Conservation (phyloP, 2,888 invertebrate genomes). For the Apotomis capreana region DNA sequence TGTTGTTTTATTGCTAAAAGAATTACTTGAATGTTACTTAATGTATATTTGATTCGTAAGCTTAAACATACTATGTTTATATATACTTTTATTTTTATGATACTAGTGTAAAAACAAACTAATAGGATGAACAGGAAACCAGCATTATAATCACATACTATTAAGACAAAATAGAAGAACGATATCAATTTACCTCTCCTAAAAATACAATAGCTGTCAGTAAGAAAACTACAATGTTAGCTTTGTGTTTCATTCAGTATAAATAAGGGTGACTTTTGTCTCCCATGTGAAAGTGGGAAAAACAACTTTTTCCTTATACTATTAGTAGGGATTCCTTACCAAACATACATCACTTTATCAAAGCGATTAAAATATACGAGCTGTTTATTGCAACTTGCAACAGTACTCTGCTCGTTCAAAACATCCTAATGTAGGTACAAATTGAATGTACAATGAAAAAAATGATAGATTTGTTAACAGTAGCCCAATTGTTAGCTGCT, state of each 20-base stretch:
- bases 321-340: neutral
- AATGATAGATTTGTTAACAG: no score
- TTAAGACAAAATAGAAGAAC: neutral
- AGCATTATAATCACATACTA: no score
- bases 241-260: no score
- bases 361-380: slow-evolving; percentile 20
- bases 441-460: neutral
- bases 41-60: no score
- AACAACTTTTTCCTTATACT: neutral
- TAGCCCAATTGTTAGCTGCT: no score
- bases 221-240: neutral
- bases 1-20: no score
- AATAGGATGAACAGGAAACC: no score
- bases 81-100: no score
- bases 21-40: no score
- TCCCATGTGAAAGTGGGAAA: neutral
- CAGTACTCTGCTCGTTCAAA: neutral
- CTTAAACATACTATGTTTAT: no score
- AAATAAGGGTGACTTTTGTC: no score
- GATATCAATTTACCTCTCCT: neutral
- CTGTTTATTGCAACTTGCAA: slow-evolving; percentile 29
- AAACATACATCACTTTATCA: slow-evolving; percentile 22
- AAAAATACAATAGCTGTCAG: slow-evolving; percentile 1
- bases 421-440: neutral
- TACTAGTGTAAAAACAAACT: no score